Percentiles rank a stretch among this genome's conserved stretches.
Conservation (phyloP, 1,140 invertebrate genomes). For the Asobara japonica region DNA sequence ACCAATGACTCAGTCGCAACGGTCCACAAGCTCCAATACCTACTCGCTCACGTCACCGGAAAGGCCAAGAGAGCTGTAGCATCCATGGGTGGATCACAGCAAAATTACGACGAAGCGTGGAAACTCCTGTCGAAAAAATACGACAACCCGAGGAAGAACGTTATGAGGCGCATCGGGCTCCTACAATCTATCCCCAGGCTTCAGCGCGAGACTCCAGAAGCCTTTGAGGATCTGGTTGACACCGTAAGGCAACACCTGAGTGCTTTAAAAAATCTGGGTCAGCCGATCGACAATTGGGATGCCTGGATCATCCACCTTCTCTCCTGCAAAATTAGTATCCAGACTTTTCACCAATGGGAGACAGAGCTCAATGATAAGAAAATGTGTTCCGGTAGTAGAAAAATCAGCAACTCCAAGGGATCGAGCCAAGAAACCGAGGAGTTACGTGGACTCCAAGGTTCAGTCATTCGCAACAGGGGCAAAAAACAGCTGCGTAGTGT, state of each 20-base stretch:
- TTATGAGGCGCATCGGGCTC: conserved; percentile 35
- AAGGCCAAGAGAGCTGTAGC: no score
- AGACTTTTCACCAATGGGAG: conserved; percentile 17
- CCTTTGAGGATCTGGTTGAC: conserved; percentile 39
- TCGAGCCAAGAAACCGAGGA: background rate
- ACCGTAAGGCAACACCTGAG: conserved; percentile 31
- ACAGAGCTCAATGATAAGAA: background rate
- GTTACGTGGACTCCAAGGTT: no score
- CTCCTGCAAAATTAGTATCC: conserved; percentile 18
- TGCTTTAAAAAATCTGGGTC: conserved; percentile 39
- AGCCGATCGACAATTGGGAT: conserved; percentile 45
- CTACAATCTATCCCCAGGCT: conserved; percentile 37
- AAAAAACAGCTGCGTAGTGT: no score
- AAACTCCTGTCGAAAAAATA: conserved; percentile 41
- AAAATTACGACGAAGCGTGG: conserved; percentile 45
- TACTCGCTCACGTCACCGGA: no score
- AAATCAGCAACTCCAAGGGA: background rate
- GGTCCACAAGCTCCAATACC: no score
- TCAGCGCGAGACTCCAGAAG: conserved; percentile 31
- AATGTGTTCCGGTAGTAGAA: background rate
- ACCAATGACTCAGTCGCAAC: no score
- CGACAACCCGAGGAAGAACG: conserved; percentile 43
- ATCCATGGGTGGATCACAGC: no score
- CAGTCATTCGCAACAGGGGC: background rate
- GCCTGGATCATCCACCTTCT: conserved; percentile 30